Base-by-base conservation (phyloP, 2,797 vertebrate genomes). In the Alcedo atthis region DNA sequence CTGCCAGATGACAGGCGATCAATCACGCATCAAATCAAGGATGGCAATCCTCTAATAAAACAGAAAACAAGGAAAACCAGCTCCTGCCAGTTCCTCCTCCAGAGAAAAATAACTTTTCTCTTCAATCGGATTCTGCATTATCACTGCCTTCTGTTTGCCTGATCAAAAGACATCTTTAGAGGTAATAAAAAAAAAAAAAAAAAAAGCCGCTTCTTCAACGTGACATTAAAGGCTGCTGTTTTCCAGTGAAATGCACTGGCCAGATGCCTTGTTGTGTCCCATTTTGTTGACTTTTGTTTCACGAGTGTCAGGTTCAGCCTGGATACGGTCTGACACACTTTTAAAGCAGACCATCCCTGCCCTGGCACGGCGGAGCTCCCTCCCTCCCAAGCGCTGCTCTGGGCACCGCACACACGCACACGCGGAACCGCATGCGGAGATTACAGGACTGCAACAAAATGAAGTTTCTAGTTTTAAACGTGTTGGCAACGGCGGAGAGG, bases 11-110 rank as follows among this genome's bases (percentile, higher is more conserved):
- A 99, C 98, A 98, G 98, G 97, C 98, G 98, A 99, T 99, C 99
- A 99, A 99, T 99, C 98, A 99, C 98, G 98, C 98, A 99, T 99
- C 99, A 99, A 99, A 99, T 99, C 98, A 98, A 99, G 98, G 98
- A 98, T 98, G 98, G 98, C 98, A 99, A 99, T 98, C 98, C 98
- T 99, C 98, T 99, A 99, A 99, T 99, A 99, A 99, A 99, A 98
- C 97, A 97, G 98, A 98, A 98, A 98, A 98, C 98, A 98, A 98
- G 97, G 97, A 98, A 98, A 98, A 98, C 97, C 98, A 98, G 98
- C 98, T 98, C 98, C 98, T 98, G 97, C 98, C 98, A 98, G 98
- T 98, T 98, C 97, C 97, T 98, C 96, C 97, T 98, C 98, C 97
- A 97, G 98, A 98, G 97, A 97, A 98, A 98, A 98, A 98, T 97